Base-by-base conservation (phyloP, 2,797 vertebrate species). In the Harpagifer antarcticus region DNA sequence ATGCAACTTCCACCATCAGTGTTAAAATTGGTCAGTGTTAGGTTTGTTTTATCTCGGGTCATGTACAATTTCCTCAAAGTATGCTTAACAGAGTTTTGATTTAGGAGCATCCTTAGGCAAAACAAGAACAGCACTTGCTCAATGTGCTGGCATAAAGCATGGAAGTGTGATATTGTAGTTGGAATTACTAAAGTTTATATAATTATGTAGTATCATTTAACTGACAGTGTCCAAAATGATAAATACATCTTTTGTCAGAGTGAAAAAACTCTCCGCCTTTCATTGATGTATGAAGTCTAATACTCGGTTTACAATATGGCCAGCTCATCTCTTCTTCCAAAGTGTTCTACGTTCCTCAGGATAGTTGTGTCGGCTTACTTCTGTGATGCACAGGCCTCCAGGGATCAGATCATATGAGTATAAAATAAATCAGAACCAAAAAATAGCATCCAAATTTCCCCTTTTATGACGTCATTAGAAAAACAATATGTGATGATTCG, bases 401-500 rank as follows among this genome's bases (percentile, higher is more conserved):
- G 6, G n/a, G 8, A 42, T 50, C 7, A 59, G 48, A 59, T 37
- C 33, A 37, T 9, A 37, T 5, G 27, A 37, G 33, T 37, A 37
- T 37, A 37, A 37, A 37, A 37, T 37, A 37, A 37, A 57, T 43
- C 19, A 52, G 33, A 68, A 6, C 11, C 3, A 27, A 9, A 12
- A 37, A 42, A 20, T 6, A 9, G 33, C 33, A 37, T 14, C 1
- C 3, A 37, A 50, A 63, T 45, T 23, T 16, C 1, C 27, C 48
- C 20, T 43, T n/a, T 31, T 6, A 15, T 3, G 2, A 48, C 2
- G 1, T 52, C 7, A 43, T 3, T 9, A 12, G 11, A 48, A 65
- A 68, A 63, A 43, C 15, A 17, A 31, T 14, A 31, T 43, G 23
- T 27, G 43, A 15, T n/a, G 13, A 42, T 70, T 62, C 16, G 76